phyloP scores from a whole-genome alignment of 1,140 invertebrate genomes.

The Lepidurus packardi region DNA sequence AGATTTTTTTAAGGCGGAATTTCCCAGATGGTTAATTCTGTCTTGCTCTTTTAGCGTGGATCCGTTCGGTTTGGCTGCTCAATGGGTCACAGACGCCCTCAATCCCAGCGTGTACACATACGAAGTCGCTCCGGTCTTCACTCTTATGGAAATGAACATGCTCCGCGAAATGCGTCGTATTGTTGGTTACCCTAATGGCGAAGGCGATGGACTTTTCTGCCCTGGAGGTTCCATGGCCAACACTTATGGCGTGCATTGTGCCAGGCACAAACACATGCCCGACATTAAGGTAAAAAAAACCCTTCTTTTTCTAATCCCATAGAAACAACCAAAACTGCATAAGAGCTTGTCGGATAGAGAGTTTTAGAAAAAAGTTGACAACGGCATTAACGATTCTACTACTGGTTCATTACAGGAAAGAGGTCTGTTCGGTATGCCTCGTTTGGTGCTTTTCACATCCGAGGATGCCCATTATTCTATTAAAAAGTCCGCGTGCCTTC shows the following conservation, averaged over 20 bases:
- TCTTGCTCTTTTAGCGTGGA: slow-evolving; percentile 56
- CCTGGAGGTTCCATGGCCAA: slow-evolving; percentile 94
- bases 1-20: background rate
- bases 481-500: slow-evolving; percentile 67
- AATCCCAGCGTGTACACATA: slow-evolving; percentile 86
- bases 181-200: slow-evolving; percentile 71
- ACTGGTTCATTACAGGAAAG: slow-evolving; percentile 52
- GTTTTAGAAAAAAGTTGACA: no score
- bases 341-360: background rate
- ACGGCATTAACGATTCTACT: background rate
- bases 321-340: background rate
- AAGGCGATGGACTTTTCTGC: slow-evolving; percentile 81
- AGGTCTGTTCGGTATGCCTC: slow-evolving; percentile 59
- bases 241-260: slow-evolving; percentile 87
- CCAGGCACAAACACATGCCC: slow-evolving; percentile 68
- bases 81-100: slow-evolving; percentile 77
- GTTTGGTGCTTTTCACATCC: slow-evolving; percentile 72
- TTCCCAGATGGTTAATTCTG: background rate
- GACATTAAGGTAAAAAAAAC: slow-evolving; percentile 60
- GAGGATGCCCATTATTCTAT: slow-evolving; percentile 93
- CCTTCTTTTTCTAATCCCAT: background rate
- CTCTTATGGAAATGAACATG: slow-evolving; percentile 72
- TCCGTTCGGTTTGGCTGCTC: slow-evolving; percentile 73
- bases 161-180: slow-evolving; percentile 74
- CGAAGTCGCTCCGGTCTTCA: slow-evolving; percentile 84